Evolutionary conservation across 2,113 vertebrate species (phyloP).

Genomic region (Protomyctophum bolini): DNA sequence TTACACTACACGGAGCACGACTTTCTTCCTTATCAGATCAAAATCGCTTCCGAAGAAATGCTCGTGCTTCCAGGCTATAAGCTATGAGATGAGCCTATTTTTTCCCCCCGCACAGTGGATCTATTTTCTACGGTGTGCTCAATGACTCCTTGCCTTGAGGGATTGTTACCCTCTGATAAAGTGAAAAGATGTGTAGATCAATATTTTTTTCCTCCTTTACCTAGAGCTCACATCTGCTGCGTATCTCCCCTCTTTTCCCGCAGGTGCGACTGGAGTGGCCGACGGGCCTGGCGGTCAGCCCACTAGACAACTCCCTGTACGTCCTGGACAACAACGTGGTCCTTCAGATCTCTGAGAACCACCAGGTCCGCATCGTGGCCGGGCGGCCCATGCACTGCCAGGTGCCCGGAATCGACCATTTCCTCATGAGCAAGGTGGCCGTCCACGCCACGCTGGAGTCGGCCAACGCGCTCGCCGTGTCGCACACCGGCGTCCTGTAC

Average conservation of each 20-base stretch:
- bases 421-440: slow-evolving; percentile 93
- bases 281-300: slow-evolving; percentile 93
- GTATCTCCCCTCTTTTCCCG: slow-evolving; percentile 15
- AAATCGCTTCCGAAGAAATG: slow-evolving; percentile 36
- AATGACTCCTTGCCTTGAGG: slow-evolving; percentile 30
- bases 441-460: slow-evolving; percentile 94
- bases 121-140: slow-evolving; percentile 37
- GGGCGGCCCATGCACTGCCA: slow-evolving; percentile 98
- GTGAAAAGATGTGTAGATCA: slow-evolving; percentile 44
- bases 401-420: slow-evolving; percentile 96
- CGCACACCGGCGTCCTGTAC: slow-evolving; percentile 91
- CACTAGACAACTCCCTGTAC: slow-evolving; percentile 96
- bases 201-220: slow-evolving; percentile 35
- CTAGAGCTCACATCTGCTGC: slow-evolving; percentile 27
- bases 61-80: slow-evolving; percentile 23
- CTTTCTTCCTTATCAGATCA: slow-evolving; percentile 64
- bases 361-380: slow-evolving; percentile 94
- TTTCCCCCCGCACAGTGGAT: slow-evolving; percentile 24
- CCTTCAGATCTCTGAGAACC: slow-evolving; percentile 96
- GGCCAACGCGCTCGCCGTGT: slow-evolving; percentile 90
- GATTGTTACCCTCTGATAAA: slow-evolving; percentile 35
- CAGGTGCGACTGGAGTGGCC: slow-evolving; percentile 98
- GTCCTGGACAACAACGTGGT: slow-evolving; percentile 97
- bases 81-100: slow-evolving; percentile 24
- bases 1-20: slow-evolving; percentile 30